phyloP scores from a whole-genome alignment of 2,113 vertebrate species.

The Chlamydotis undulata region DNA sequence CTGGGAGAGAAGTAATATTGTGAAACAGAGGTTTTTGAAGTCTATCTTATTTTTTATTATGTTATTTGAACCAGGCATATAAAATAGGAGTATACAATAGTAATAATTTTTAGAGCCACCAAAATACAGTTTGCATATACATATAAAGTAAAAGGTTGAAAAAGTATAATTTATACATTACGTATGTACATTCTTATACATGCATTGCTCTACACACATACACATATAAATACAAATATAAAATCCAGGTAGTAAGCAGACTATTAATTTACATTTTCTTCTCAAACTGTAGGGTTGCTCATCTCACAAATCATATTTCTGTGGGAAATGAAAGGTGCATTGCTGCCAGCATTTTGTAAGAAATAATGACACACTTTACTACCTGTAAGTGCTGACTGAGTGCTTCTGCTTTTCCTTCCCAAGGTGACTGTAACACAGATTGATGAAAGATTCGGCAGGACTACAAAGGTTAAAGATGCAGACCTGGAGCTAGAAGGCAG shows the following conservation, averaged over 20 bases:
- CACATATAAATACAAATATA: background rate
- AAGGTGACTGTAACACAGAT: conserved; percentile 83
- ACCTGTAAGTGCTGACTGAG: conserved; percentile 81
- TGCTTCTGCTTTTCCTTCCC: conserved; percentile 76
- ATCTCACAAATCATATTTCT: conserved; percentile 78
- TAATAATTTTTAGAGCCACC: conserved; percentile 8
- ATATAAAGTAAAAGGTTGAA: background rate
- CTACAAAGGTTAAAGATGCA: conserved; percentile 83
- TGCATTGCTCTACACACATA: background rate
- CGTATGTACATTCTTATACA: background rate
- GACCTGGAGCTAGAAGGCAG: conserved; percentile 72
- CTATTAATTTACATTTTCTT: conserved; percentile 58
- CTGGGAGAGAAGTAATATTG: background rate
- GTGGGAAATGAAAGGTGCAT: conserved; percentile 72
- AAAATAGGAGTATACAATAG: background rate
- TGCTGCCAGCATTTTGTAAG: conserved; percentile 74
- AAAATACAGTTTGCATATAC: background rate
- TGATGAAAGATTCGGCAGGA: conserved; percentile 78
- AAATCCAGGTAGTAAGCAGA: conserved; percentile 2
- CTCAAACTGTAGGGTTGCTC: conserved; percentile 53
- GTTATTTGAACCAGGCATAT: background rate
- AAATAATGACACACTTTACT: conserved; percentile 81
- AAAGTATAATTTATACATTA: background rate
- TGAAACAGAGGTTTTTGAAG: conserved; percentile 22
- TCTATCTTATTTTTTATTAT: conserved; percentile 1